Percentiles rank a stretch among this genome's conserved stretches.
Conservation (phyloP, 2,797 vertebrate species). For the Natrix natrix region DNA sequence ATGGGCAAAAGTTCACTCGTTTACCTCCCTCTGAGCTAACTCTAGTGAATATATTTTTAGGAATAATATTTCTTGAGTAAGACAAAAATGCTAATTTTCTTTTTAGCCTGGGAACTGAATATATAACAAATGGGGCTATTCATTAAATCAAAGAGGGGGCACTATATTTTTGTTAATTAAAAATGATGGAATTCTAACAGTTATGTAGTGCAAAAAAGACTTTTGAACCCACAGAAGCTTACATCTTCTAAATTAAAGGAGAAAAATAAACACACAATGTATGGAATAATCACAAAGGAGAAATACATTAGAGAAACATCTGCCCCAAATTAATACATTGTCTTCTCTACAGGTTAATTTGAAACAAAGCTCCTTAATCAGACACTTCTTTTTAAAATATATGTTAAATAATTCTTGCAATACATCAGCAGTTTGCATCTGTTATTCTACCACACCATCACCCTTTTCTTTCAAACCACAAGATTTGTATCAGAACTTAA, state of each 20-base stretch:
- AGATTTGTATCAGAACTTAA: not conserved
- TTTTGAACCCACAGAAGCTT: slow-evolving; percentile 13
- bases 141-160: slow-evolving; percentile 33
- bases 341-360: not conserved
- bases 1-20: slow-evolving; percentile 66
- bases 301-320: not conserved
- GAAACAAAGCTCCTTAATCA: not conserved
- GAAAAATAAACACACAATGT: slow-evolving; percentile 17
- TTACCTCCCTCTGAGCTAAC: slow-evolving; percentile 23
- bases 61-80: slow-evolving; percentile 38
- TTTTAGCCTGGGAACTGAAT: slow-evolving; percentile 49
- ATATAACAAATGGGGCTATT: slow-evolving; percentile 50
- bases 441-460: slow-evolving; percentile 26
- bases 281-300: not conserved
- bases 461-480: slow-evolving; percentile 40
- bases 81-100: slow-evolving; percentile 44
- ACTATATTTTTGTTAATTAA: slow-evolving; percentile 48
- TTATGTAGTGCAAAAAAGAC: slow-evolving; percentile 45
- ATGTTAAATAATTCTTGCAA: slow-evolving; percentile 10
- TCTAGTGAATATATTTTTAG: not conserved
- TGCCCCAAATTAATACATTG: not conserved
- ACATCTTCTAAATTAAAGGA: not conserved
- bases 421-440: slow-evolving; percentile 31
- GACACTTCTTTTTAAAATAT: not conserved
- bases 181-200: slow-evolving; percentile 58